Percentiles rank a stretch among this genome's conserved stretches.
Conservation (phyloP, 2,888 invertebrate genomes). For the Nowickia ferox region DNA sequence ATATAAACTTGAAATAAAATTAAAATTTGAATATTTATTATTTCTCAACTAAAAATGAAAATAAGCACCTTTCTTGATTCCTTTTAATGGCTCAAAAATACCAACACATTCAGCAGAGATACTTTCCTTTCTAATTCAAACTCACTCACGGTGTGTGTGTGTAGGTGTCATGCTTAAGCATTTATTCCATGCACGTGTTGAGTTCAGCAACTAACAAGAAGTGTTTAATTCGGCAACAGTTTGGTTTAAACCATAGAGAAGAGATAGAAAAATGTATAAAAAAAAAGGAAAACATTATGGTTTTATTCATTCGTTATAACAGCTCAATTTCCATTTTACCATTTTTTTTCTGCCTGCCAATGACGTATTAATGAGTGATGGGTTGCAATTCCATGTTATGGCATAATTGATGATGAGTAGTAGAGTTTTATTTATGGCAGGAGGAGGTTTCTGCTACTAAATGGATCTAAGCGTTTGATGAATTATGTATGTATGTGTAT, state of each 20-base stretch:
- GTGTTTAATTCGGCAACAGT: neutral
- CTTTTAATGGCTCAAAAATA: too few species aligned
- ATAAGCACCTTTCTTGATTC: too few species aligned
- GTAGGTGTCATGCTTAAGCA: too few species aligned
- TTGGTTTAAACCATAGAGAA: constrained; percentile 1
- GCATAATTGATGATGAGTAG: constrained; percentile 67
- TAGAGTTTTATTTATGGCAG: constrained; percentile 44
- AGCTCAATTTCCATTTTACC: constrained; percentile 14
- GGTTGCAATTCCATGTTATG: constrained; percentile 48
- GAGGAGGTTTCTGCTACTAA: constrained; percentile 30
- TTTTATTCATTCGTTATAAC: constrained; percentile 19
- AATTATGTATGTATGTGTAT: neutral
- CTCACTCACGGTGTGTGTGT: too few species aligned
- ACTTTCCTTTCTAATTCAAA: too few species aligned
- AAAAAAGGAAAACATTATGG: constrained; percentile 3
- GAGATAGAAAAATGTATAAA: neutral
- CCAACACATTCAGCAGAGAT: too few species aligned
- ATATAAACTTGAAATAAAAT: too few species aligned
- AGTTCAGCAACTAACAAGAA: neutral
- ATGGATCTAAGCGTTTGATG: constrained; percentile 1
- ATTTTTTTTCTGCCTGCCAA: constrained; percentile 1
- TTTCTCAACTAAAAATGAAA: too few species aligned
- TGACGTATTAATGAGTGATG: constrained; percentile 49
- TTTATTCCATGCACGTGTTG: too few species aligned
- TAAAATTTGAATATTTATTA: too few species aligned